Evolutionary conservation across 2,113 vertebrate genomes (phyloP), one percentile per base, ranked within the genome.

Genomic region (Catharus minimus): DNA sequence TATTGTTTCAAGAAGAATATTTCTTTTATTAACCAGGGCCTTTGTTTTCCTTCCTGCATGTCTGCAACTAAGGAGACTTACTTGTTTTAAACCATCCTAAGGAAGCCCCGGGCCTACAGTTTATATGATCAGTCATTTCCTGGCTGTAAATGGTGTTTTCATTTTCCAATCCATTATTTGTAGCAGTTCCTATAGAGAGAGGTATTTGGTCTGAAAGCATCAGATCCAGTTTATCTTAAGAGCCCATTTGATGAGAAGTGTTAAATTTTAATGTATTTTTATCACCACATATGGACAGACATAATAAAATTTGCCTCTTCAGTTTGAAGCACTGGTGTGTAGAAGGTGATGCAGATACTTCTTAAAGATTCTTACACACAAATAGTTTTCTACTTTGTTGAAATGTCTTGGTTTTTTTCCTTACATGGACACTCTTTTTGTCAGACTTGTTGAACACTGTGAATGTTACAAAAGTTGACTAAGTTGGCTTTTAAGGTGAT

Each of bases 231-330:
- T 90, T 84, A 11, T 81, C 33, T 47, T 52, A 36, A 78, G 17
- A 32, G 41, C 7, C 33, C 4, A 5, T 55, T 33, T 68, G 33
- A 52, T 47, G 19, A 14, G 2, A 44, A 28, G 4, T 60, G 8
- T 16, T 38, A 38, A 10, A 18, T 74, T 73, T 49, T 49, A 15
- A 23, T 57, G 11, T 3, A 10, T 72, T 72, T 68, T 81, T 64
- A 19, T 47, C 2, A 1, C 44, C 49, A 30, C 6, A 1, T 55
- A 22, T 1, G 0, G 46, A 57, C 17, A 2, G 23, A 16, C 17
- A 28, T 28, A 50, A 7, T 60, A 9, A 47, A n/a, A 18, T 61
- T 55, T 60, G 22, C 20, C 5, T 64, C 7, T 67, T 69, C 20
- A 56, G 3, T 67, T 72, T 6, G 46, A 84, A 46, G 12, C 26